Base-by-base conservation (phyloP, 2,797 vertebrate species). In the Odontamblyopus lacepedii region DNA sequence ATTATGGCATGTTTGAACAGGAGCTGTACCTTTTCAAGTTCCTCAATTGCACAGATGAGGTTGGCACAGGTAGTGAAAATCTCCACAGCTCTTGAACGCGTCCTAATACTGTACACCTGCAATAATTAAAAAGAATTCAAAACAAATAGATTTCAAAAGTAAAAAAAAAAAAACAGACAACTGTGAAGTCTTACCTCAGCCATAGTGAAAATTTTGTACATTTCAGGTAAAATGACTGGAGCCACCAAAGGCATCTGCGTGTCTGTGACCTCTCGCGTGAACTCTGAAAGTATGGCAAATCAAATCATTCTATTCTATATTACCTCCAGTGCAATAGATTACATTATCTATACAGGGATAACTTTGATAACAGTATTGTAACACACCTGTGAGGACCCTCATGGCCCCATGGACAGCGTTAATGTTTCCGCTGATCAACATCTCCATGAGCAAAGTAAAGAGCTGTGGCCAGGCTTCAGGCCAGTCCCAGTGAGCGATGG, bases 161-260 rank as follows among this genome's bases (percentile, higher is more conserved):
- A 29, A 16, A 55, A 55, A 51, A 55, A 55, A 30, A 55, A 27
- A 4, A 66, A 64, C 13, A 30, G 16, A 35, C 19, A 26, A 63
- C 0, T 41, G 26, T 63, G 44, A 8, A 59, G 26, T 3, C 4
- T 23, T 92, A 99, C 98, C 96, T 99, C 98, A 0, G 96, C 96
- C 98, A 98, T 98, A 6, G 98, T 98, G 91, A 99, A 99, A 88
- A 99, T 99, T 92, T 97, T 98, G 87, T 98, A 99, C 98, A 99
- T 99, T 91, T 99, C 97, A 18, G 98, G 98, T 73, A 99, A 94
- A 85, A 99, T 99, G 75, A 99, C 97, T 6, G 98, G 98, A 79
- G 98, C 98, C 63, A 99, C 98, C 51, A 97, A 94, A 0, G 98
- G 97, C 98, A 99, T 99, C 93, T 99, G 98, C 11, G 95, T 97